phyloP scores from a whole-genome alignment of 2,797 vertebrate genomes.

The Phataginus tetradactyla region DNA sequence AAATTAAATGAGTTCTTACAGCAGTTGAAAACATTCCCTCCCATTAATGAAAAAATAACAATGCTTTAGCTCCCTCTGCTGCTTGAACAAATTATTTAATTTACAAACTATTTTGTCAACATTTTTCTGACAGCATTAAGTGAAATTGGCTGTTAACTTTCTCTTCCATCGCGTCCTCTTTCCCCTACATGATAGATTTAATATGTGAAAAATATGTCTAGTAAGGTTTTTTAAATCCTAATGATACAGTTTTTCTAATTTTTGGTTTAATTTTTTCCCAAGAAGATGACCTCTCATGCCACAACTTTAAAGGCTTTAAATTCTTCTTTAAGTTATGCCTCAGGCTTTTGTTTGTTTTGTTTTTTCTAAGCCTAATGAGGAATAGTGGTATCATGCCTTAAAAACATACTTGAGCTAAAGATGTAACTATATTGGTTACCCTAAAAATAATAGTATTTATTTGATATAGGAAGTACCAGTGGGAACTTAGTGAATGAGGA shows the following conservation, averaged over 20 bases:
- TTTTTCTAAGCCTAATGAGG: background rate
- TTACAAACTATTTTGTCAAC: slow-evolving; percentile 9
- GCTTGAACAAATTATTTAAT: slow-evolving; percentile 52
- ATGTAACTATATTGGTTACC: background rate
- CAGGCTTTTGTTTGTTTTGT: slow-evolving; percentile 6
- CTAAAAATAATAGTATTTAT: background rate
- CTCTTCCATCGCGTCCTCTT: background rate
- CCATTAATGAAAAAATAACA: background rate
- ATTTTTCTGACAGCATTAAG: background rate
- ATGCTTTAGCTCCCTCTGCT: slow-evolving; percentile 65
- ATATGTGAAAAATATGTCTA: background rate
- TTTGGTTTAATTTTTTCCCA: background rate
- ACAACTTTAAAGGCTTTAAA: background rate
- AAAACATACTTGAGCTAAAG: background rate
- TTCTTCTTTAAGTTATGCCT: background rate
- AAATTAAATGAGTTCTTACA: background rate
- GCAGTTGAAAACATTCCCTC: background rate
- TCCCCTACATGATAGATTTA: background rate
- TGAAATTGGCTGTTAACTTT: slow-evolving; percentile 2
- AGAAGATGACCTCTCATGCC: background rate
- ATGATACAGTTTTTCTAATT: background rate
- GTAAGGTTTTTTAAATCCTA: background rate
- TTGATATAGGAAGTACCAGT: background rate
- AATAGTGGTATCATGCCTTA: background rate
- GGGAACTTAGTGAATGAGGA: background rate